Evolutionary conservation across 2,113 vertebrate genomes (phyloP), one percentile per base, ranked within the genome.

Genomic region (Potamarius usumacintae): DNA sequence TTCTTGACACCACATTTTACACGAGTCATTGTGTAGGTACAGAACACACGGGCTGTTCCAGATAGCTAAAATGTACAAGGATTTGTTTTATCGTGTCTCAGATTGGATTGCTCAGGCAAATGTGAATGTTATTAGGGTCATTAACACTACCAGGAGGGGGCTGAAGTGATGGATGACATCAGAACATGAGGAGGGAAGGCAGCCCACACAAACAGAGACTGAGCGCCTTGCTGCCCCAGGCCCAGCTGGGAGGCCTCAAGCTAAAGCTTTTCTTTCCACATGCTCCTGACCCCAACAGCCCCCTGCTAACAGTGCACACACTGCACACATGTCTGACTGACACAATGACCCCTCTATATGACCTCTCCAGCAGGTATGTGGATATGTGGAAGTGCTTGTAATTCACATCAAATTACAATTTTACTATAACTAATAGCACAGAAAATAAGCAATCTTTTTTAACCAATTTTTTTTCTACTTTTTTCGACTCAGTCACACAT

Each of bases 261-360:
- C 88, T 93, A 91, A 93, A 92, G 88, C 80, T 83, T 86, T 94
- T 94, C 94, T 88, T 92, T 90, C 92, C 90, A 86, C 77, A 85
- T 89, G 92, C 90, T 89, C 91, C 93, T 93, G 91, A 95, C 93
- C 94, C 90, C 91, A 90, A 90, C 86, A 93, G 87, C 85, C 90
- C 87, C 82, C 87, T 88, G 69, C 86, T 92, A 91, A 80, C 90
- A 92, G 72, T 86, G 88, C 90, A 92, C 92, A 90, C 91, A 91
- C 91, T 88, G 88, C 90, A 92, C 93, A 90, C 91, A 94, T 94
- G 94, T 94, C 94, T 91, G 79, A 90, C 89, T 87, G 90, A 90
- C 89, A 90, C 88, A 93, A 84, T 95, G 94, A 96, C 94, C 94
- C 92, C 89, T 91, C 62, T 87, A 92, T 94, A 92, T 93, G 91